Base-by-base conservation (phyloP, 2,797 vertebrate species). In the Sylvilagus floridanus region DNA sequence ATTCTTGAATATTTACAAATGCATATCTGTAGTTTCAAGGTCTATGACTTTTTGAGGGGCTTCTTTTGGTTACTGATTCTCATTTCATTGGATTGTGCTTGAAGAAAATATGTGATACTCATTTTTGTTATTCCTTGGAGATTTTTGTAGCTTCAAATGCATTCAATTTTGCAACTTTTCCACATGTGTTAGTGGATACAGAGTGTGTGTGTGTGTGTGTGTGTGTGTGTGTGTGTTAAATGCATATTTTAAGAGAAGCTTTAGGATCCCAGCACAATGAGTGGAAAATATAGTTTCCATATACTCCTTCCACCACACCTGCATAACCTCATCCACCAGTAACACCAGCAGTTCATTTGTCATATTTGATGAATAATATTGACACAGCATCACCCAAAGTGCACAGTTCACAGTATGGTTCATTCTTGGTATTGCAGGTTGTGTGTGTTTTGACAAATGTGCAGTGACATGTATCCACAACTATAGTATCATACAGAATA, bases 131-230 rank as follows among this genome's bases (percentile, higher is more conserved):
- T 84, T 90, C 77, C 26, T 60, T 78, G 76, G 12, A 77, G 19
- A 79, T 32, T 90, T 73, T 82, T 73, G 22, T 87, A 47, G 37
- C 7, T 26, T 77, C 84, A 52, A 76, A 77, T 77, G 7, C 84
- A 50, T 66, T 81, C 32, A 66, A 8, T 32, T 82, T 94, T 94
- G 17, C 52, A 83, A 83, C 37, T 71, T 96, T 93, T 79, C 19
- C 28, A 62, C 30, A 22, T 62, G 47, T 92, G 50, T 26, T 82
- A 50, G 30, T 86, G 2, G 7, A 13, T 68, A 47, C n/a, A 85
- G 8, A 21, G 1, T 57, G 32, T 52, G 24, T 63, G 30, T 63
- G 37, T 19, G 42, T 30, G 4, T 75, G 62, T 65, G 63, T 66
- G 65, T 66, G 30, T 63, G 37, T 19, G 42, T 30, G 4, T 75